Conservation (phyloP, 2,888 invertebrate genomes). For the Pogonocherus hispidulus region DNA sequence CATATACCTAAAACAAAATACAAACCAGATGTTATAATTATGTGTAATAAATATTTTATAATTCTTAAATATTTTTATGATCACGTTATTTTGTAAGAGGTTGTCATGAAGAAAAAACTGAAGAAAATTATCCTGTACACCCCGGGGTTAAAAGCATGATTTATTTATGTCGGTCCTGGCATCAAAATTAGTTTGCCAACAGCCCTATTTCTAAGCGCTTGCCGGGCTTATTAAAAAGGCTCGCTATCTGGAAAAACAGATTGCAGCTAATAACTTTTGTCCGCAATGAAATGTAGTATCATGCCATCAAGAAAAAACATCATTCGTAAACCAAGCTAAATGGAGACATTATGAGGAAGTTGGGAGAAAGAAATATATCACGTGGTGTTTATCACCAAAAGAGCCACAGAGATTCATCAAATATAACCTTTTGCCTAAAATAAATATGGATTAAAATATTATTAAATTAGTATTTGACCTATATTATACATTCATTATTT, state of each 20-base stretch:
- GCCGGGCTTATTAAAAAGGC: slow-evolving; percentile 9
- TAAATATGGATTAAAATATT: too few species aligned
- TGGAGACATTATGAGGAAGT: slow-evolving; percentile 4
- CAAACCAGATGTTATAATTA: too few species aligned
- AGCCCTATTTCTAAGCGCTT: not conserved
- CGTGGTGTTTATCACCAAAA: not conserved
- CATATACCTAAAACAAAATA: too few species aligned
- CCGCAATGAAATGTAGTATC: slow-evolving; percentile 14
- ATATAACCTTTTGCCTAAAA: too few species aligned
- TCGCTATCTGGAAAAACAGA: slow-evolving; percentile 7
- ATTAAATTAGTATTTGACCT: too few species aligned
- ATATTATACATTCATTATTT: too few species aligned
- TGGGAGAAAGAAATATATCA: not conserved
- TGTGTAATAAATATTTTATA: too few species aligned
- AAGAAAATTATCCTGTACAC: too few species aligned
- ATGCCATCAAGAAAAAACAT: slow-evolving; percentile 6
- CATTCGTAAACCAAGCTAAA: slow-evolving; percentile 4
- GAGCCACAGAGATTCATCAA: too few species aligned
- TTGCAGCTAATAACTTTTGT: slow-evolving; percentile 18
- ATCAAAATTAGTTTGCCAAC: slow-evolving; percentile 7
- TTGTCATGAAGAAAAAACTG: too few species aligned
- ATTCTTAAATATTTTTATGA: too few species aligned
- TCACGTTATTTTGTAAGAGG: too few species aligned
- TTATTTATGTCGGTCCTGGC: slow-evolving; percentile 15
- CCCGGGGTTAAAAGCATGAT: slow-evolving; percentile 1